A percentile compares a stretch with the other conserved stretches of the same genome.
phyloP scores from a whole-genome alignment of 2,888 invertebrate species.

The Ischnus inquisitorius region DNA sequence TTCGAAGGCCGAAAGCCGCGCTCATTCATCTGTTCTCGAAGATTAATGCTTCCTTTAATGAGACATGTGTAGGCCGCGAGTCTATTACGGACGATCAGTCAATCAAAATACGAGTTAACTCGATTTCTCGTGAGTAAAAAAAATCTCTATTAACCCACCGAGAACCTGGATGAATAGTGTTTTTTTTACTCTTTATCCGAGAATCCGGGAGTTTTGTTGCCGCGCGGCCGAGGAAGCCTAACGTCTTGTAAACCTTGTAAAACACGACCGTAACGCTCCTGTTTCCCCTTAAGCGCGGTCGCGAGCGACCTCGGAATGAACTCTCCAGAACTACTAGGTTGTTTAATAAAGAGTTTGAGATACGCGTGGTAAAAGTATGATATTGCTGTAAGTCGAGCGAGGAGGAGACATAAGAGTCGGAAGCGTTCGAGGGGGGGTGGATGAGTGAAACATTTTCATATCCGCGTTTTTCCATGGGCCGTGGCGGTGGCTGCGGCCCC shows the following conservation, averaged over 20 bases:
- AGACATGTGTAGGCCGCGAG: background rate
- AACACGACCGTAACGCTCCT: slow-evolving; percentile 43
- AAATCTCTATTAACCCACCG: background rate
- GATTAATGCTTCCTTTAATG: slow-evolving; percentile 37
- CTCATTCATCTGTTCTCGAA: slow-evolving; percentile 25
- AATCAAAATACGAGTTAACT: background rate
- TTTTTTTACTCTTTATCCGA: background rate
- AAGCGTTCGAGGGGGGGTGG: background rate
- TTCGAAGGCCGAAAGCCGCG: background rate
- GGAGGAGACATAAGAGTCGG: background rate
- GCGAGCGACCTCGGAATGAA: slow-evolving; percentile 40
- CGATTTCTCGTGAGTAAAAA: background rate
- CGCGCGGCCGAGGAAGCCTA: background rate
- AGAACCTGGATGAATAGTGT: background rate
- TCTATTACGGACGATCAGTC: slow-evolving; percentile 10
- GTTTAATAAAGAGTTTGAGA: slow-evolving; percentile 68
- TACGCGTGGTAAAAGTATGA: slow-evolving; percentile 60
- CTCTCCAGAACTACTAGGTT: slow-evolving; percentile 46
- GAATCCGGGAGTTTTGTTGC: slow-evolving; percentile 6
- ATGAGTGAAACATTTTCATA: slow-evolving; percentile 67
- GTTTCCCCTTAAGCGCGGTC: too few species aligned
- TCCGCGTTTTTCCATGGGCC: slow-evolving; percentile 70
- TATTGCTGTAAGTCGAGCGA: slow-evolving; percentile 55
- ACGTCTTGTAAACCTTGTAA: slow-evolving; percentile 58
- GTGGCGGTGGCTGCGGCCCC: slow-evolving; percentile 47